A percentile compares a stretch with the other conserved stretches of the same genome.
Evolutionary conservation across 1,140 invertebrate species (phyloP).

Genomic region (Hermetia illucens): DNA sequence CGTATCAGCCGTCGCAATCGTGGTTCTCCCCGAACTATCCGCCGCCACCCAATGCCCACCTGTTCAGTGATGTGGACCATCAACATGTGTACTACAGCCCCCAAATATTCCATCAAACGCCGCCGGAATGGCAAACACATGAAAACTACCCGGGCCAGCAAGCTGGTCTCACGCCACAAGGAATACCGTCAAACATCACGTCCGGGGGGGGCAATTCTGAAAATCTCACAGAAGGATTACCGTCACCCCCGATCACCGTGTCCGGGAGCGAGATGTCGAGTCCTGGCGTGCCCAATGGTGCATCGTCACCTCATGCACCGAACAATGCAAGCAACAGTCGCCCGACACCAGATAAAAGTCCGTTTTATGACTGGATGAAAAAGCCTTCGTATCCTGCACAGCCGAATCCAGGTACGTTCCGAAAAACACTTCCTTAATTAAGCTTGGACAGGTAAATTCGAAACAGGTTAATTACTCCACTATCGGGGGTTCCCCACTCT

Average conservation of each 20-base stretch:
- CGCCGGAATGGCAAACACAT: slow-evolving; percentile 22
- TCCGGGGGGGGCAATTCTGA: slow-evolving; percentile 11
- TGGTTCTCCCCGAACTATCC: slow-evolving; percentile 23
- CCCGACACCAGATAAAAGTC: slow-evolving; percentile 54
- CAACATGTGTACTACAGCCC: slow-evolving; percentile 35
- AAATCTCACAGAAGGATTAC: slow-evolving; percentile 24
- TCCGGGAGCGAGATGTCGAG: slow-evolving; percentile 51
- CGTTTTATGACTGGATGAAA: slow-evolving; percentile 83
- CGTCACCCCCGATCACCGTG: slow-evolving; percentile 44
- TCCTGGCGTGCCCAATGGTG: slow-evolving; percentile 37
- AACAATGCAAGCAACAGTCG: slow-evolving; percentile 25
- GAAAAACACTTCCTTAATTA: too few species aligned
- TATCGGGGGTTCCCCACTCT: too few species aligned
- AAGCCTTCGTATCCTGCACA: slow-evolving; percentile 69
- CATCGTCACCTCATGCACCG: slow-evolving; percentile 25
- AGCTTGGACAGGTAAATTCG: too few species aligned
- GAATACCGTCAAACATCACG: too few species aligned
- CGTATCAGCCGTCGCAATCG: slow-evolving; percentile 20
- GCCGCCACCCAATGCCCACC: slow-evolving; percentile 35
- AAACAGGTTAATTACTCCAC: too few species aligned
- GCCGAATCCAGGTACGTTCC: slow-evolving; percentile 60
- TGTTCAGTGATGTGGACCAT: slow-evolving; percentile 31
- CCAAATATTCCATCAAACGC: slow-evolving; percentile 24
- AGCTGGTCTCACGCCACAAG: too few species aligned
- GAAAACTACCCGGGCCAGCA: too few species aligned